Percentiles rank a stretch among this genome's conserved stretches.
Evolutionary conservation across 2,888 invertebrate genomes (phyloP).

Genomic region (Pantelozetes paolii): DNA sequence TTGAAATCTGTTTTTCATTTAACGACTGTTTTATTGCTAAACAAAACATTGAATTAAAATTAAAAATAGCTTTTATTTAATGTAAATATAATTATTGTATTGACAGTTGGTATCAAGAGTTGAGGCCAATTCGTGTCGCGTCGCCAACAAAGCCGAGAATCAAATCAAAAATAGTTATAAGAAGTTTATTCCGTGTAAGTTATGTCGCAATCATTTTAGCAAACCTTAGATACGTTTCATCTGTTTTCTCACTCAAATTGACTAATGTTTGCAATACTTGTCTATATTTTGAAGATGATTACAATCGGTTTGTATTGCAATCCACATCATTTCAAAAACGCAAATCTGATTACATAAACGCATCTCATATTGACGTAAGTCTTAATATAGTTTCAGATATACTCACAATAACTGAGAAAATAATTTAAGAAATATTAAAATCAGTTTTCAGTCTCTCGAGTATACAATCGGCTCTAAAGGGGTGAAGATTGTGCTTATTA

Average conservation of each 20-base stretch:
- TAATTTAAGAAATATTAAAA: no score
- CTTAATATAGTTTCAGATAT: slow-evolving; percentile 5
- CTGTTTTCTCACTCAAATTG: background rate
- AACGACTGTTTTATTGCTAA: no score
- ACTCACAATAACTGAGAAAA: no score
- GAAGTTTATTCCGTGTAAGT: slow-evolving; percentile 88
- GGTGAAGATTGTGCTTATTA: no score
- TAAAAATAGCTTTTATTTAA: no score
- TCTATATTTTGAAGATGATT: slow-evolving; percentile 66
- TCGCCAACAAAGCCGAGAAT: slow-evolving; percentile 76
- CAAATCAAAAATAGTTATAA: slow-evolving; percentile 86
- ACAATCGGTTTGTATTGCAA: slow-evolving; percentile 85
- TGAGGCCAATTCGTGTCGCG: slow-evolving; percentile 65
- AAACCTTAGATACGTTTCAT: slow-evolving; percentile 8
- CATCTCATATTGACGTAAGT: slow-evolving; percentile 78
- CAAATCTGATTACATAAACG: slow-evolving; percentile 80
- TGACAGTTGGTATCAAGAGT: background rate
- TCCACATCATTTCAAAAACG: slow-evolving; percentile 53
- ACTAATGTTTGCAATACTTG: background rate
- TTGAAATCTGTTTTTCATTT: no score
- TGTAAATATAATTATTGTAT: background rate
- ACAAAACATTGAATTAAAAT: no score
- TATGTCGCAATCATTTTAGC: background rate
- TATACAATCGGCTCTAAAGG: no score
- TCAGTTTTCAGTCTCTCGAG: no score